Conservation (phyloP, 2,888 invertebrate genomes). For the Seira sanloemensis region DNA sequence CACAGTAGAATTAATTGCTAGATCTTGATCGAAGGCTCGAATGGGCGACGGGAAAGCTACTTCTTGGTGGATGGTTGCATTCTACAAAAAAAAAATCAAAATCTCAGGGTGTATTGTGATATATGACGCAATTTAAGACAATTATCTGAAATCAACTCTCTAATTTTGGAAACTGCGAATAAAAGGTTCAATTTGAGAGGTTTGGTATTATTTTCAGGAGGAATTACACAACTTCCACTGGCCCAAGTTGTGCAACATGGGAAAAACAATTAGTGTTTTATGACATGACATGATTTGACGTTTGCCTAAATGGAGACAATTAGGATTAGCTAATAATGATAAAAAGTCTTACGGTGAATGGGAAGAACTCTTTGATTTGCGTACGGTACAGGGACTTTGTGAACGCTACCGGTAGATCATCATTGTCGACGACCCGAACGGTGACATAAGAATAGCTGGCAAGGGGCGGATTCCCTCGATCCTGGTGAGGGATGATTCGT, state of each 20-base stretch:
- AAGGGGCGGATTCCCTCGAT: constrained; percentile 87
- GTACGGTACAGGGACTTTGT: constrained; percentile 87
- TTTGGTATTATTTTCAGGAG: neutral
- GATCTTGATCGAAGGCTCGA: constrained; percentile 87
- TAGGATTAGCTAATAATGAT: neutral
- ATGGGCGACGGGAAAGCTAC: constrained; percentile 84
- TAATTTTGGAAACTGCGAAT: neutral
- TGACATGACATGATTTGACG: neutral
- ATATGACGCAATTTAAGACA: neutral
- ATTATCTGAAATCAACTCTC: neutral
- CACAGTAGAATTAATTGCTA: constrained; percentile 84
- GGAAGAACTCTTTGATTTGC: constrained; percentile 88
- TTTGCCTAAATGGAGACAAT: neutral
- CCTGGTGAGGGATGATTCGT: no score
- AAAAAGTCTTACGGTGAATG: constrained; percentile 82
- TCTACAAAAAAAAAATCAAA: constrained; percentile 77
- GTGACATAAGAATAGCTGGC: constrained; percentile 84
- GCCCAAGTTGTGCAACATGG: no score
- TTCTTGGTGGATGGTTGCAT: constrained; percentile 83
- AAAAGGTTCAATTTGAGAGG: neutral
- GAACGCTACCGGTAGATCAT: constrained; percentile 85
- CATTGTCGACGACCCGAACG: constrained; percentile 85
- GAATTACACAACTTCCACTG: no score
- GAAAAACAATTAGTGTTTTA: no score
- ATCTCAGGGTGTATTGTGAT: neutral